Evolutionary conservation across 2,113 vertebrate genomes (phyloP), one percentile per base, ranked within the genome.

Genomic region (Apteryx owenii): DNA sequence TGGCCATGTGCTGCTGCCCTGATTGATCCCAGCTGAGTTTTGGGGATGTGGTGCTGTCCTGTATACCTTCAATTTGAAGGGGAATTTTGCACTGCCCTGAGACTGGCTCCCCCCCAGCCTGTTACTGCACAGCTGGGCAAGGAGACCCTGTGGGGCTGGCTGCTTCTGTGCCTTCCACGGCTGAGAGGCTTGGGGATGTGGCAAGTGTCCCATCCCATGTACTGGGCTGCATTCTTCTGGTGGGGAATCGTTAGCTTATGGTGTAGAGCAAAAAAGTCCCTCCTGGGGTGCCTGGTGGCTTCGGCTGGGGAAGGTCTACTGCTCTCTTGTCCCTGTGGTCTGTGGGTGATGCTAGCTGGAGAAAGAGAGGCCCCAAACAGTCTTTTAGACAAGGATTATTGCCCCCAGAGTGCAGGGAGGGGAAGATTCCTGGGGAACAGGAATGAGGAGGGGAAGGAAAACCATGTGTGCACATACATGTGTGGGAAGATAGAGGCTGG

Each of bases 391-490:
- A n/a, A 53, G 56, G 51, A 4, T 31, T 26, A 38, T 36, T 48
- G n/a, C 2, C 71, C 5, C n/a, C 8, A 33, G 51, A 23, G 17
- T 15, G 26, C 81, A 26, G 16, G 7, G 33, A 53, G 11, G 29
- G 38, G 25, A 48, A 31, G 53, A 33, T 56, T 72, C 16, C 66
- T 44, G 19, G 26, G 12, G 12, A 64, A 4, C 7, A 20, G 40
- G 40, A 48, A 42, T 7, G 29, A 15, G 33, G 19, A 69, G 23
- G 33, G 36, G 65, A 38, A 90, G 44, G 50, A 68, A 69, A 19
- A 53, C 3, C 0, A 0, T 26, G 9, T 8, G 7, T 7, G 3
- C 5, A 11, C 51, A 4, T n/a, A 7, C 6, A 5, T 46, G 1
- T 5, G 31, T 51, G 64, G 71, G 71, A 71, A n/a, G 40, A 62